Percentiles rank a stretch among this genome's conserved stretches.
Evolutionary conservation across 2,113 vertebrate genomes (phyloP).

Genomic region (Tragelaphus scriptus): DNA sequence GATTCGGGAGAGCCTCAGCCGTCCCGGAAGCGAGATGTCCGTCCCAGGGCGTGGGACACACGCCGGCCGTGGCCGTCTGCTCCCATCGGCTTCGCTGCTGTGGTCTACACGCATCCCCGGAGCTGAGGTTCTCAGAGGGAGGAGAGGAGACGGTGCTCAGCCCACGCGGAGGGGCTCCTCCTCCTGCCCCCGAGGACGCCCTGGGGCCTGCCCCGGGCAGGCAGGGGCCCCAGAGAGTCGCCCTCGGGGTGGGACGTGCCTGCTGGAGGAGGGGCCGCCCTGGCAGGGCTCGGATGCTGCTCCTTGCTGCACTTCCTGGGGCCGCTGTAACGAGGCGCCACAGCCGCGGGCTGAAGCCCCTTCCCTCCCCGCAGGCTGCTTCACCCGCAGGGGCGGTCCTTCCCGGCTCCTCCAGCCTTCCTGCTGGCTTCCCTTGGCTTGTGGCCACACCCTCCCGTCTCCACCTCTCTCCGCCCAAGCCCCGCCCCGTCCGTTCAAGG

Average conservation of each 20-base stretch:
- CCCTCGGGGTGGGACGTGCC: too few relatives aligned
- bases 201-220: too few relatives aligned
- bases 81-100: background rate
- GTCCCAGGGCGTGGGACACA: background rate
- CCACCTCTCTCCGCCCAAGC: background rate
- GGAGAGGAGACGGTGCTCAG: rapidly evolving
- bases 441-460: background rate
- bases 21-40: background rate
- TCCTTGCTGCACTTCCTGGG: background rate
- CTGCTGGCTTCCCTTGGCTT: background rate
- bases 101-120: rapidly evolving
- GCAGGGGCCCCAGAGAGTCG: background rate
- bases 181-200: rapidly evolving
- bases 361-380: background rate
- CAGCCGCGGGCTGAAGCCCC: background rate
- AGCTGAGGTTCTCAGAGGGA: background rate
- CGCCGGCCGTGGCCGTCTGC: rapidly evolving
- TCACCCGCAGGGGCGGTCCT: too few relatives aligned
- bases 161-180: too few relatives aligned
- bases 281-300: rapidly evolving
- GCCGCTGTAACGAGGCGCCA: background rate
- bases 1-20: rapidly evolving
- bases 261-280: too few relatives aligned
- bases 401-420: background rate
- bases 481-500: rapidly evolving